Base-by-base conservation (phyloP, 2,797 vertebrate species). In the Phyllotis vaccarum region DNA sequence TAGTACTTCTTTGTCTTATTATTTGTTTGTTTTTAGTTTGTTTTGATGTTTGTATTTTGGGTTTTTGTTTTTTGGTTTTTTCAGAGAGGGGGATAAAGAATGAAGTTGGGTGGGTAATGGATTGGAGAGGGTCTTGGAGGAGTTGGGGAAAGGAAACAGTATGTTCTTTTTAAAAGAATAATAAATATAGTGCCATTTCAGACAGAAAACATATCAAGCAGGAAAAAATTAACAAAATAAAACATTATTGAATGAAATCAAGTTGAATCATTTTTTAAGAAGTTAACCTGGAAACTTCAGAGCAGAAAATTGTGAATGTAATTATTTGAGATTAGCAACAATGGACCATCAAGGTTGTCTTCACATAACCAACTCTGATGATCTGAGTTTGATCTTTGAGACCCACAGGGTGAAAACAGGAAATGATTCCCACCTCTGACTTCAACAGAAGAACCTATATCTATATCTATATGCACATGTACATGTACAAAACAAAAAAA, bases 201-300 rank as follows among this genome's bases (percentile, higher is more conserved):
- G 40, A 79, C 22, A 66, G 27, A 40, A 40, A 52, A 86, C 64
- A 93, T 70, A 62, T 17, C 85, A 96, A 86, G 90, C 37, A 91
- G 64, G 74, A 93, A 95, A 60, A 94, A 92, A 76, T 78, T 89
- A 87, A 80, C 58, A 82, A 79, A 34, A 89, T 27, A 27, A 94
- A 88, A 80, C 9, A 54, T 0, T 52, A 21, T 24, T 13, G 37
- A 91, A 85, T 56, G 24, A 6, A 89, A 70, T 46, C 85, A 93
- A 94, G 29, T 87, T 17, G 2, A 95, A 24, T 75, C 76, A 12
- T 86, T 0, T 94, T 93, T 93, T 62, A 89, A 9, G 46, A 96
- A 90, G 34, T 82, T 54, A 93, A 92, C 79, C 76, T n/a, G 82
- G 40, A 92, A 56, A 3, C 83, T 91, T 86, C 5, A 83, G 8